Conservation (phyloP, 2,113 vertebrate genomes). For the Octodon degus region DNA sequence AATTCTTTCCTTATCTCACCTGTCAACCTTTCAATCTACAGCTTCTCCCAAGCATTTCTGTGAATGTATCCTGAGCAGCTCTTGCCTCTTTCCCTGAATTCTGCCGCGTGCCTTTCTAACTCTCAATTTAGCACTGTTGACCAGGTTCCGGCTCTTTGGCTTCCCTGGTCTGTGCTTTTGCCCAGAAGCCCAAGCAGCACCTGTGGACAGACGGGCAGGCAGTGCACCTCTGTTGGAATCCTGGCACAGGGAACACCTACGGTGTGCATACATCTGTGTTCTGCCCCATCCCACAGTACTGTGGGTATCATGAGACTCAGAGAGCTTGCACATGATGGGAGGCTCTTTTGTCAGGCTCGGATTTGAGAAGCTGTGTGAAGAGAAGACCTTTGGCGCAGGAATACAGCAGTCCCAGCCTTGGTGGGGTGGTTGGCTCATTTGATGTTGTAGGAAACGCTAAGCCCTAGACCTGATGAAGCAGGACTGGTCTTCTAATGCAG, state of each 20-base stretch:
- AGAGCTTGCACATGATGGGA: neutral
- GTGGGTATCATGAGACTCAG: neutral
- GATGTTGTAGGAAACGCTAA: neutral
- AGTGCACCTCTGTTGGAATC: no score
- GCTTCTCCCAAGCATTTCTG: neutral
- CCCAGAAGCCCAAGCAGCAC: neutral
- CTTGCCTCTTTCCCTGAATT: neutral
- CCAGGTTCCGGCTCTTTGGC: neutral
- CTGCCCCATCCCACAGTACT: neutral
- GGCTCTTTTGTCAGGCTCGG: neutral
- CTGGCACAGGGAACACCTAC: accelerated
- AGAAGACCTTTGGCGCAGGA: neutral
- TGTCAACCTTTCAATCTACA: neutral
- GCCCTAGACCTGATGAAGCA: neutral
- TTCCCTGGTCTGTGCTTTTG: neutral
- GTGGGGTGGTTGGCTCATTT: accelerated
- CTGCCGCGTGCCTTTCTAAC: neutral
- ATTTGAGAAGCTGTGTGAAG: neutral
- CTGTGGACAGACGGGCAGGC: neutral
- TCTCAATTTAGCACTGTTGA: neutral
- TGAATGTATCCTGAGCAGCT: neutral
- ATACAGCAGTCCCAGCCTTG: neutral
- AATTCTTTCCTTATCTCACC: accelerated
- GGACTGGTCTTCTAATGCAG: neutral
- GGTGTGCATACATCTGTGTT: accelerated